Conservation (phyloP, 1,140 invertebrate species). For the Centruroides vittatus region DNA sequence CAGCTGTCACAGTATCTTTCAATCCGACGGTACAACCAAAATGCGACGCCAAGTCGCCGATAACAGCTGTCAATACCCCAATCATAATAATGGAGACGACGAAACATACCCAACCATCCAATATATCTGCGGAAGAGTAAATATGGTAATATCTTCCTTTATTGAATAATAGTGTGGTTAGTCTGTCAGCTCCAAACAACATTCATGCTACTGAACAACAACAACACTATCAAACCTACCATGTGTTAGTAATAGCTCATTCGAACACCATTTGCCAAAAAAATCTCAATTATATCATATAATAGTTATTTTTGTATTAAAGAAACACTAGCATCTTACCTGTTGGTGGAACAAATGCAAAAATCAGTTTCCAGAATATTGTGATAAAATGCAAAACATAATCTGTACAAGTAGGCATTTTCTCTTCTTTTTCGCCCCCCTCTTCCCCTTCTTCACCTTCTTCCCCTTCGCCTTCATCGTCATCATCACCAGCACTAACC, state of each 20-base stretch:
- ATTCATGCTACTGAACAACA: too few species aligned
- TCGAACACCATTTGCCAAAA: too few species aligned
- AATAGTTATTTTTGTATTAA: too few species aligned
- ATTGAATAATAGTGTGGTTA: too few species aligned
- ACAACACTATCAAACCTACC: too few species aligned
- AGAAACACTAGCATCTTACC: constrained; percentile 40
- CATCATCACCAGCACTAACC: constrained; percentile 49
- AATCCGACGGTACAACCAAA: constrained; percentile 96
- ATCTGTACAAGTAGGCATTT: constrained; percentile 53
- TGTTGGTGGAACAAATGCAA: constrained; percentile 93
- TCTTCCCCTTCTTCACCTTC: constrained; percentile 11
- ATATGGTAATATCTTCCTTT: too few species aligned
- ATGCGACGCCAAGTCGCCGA: constrained; percentile 89
- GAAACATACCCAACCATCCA: constrained; percentile 78
- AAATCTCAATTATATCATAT: too few species aligned
- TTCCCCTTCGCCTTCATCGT: constrained; percentile 6
- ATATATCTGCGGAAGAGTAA: too few species aligned
- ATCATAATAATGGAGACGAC: constrained; percentile 79
- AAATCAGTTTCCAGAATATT: constrained; percentile 93
- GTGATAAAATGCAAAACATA: constrained; percentile 92
- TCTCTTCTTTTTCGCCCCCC: constrained; percentile 30
- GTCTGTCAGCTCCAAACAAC: too few species aligned
- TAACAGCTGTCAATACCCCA: constrained; percentile 84
- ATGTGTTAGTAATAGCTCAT: too few species aligned
- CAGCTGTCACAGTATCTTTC: constrained; percentile 89